These are phyloP conservation scores for Lamellibrachia columna DNA, from an alignment of 2,888 invertebrate species.

Conservation along the genomic window DNA sequence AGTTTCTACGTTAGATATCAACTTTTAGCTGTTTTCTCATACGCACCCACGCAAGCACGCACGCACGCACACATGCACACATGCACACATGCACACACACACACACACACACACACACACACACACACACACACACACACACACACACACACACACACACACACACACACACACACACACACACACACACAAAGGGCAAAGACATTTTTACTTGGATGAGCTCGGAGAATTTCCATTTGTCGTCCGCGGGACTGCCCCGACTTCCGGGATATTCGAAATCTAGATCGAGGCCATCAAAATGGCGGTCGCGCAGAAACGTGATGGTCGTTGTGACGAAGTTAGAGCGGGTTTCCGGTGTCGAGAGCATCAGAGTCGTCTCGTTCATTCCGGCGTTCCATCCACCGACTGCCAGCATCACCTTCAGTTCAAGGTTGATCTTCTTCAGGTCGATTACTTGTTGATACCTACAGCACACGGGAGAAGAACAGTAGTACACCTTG, in stretches of 20 bases:
- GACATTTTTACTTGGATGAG: constrained; percentile 32
- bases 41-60: too few relatives aligned
- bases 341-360: constrained; percentile 33
- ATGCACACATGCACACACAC: background rate
- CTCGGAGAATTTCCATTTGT: constrained; percentile 20
- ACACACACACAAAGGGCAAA: background rate
- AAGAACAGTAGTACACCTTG: background rate
- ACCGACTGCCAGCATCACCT: constrained; percentile 52
- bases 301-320: constrained; percentile 2
- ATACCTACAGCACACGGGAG: background rate
- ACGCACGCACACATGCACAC: too few relatives aligned
- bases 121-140: background rate
- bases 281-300: constrained; percentile 23
- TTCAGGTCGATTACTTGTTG: constrained; percentile 36
- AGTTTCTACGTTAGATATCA: too few relatives aligned
- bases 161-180: too few relatives aligned
- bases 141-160: too few relatives aligned
- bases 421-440: constrained; percentile 46
- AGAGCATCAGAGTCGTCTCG: constrained; percentile 37
- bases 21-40: too few relatives aligned
- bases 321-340: constrained; percentile 39
- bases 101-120: background rate
- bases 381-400: constrained; percentile 56
- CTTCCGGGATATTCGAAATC: constrained; percentile 24
- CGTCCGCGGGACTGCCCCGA: background rate